A percentile compares a stretch with the other conserved stretches of the same genome.
These are phyloP conservation scores for Syncerus caffer DNA, from an alignment of 2,797 vertebrate species.

Conservation along the genomic window DNA sequence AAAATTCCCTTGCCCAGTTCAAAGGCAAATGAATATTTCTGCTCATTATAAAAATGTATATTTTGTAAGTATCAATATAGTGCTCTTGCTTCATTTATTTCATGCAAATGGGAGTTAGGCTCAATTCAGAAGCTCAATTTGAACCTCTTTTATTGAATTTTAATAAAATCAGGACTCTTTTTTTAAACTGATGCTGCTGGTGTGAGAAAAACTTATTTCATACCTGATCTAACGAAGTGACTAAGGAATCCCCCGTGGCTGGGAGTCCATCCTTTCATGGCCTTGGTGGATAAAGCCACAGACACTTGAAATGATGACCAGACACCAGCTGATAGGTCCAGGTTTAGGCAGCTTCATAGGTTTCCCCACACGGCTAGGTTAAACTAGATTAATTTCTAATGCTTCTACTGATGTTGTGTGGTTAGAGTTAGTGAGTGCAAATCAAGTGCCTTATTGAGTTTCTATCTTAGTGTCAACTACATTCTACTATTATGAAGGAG, in stretches of 20 bases:
- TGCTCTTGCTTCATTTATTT: conserved; percentile 23
- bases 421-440: background rate
- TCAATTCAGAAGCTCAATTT: background rate
- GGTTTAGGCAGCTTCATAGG: background rate
- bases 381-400: conserved; percentile 13
- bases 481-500: background rate
- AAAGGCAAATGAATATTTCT: conserved; percentile 46
- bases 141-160: conserved; percentile 17
- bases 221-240: background rate
- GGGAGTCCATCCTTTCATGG: background rate
- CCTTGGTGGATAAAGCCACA: background rate
- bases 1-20: conserved; percentile 15
- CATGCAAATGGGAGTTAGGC: background rate
- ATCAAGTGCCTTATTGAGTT: background rate
- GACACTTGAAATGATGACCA: background rate
- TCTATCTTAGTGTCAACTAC: background rate
- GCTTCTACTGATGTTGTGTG: background rate
- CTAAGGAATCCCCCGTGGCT: background rate
- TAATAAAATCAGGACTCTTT: background rate
- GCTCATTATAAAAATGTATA: background rate
- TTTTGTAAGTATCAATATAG: background rate
- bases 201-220: background rate
- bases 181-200: background rate
- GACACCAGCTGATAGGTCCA: background rate
- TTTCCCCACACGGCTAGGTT: background rate